These are phyloP conservation scores for Chironomus tentans DNA, from an alignment of 2,888 invertebrate genomes.

Conservation along the genomic window DNA sequence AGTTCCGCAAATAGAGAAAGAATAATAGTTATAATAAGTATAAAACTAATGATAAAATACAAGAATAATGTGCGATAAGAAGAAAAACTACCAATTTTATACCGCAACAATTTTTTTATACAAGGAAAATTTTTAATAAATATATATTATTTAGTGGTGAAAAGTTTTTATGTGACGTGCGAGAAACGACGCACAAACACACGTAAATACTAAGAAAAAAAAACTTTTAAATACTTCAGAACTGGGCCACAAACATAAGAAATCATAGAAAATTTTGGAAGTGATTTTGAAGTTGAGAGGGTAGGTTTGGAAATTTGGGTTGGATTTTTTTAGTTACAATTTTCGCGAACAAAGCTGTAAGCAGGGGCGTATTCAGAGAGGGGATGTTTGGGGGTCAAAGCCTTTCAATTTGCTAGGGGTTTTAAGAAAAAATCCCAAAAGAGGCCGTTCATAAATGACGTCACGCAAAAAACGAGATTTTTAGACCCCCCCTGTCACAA, in stretches of 20 bases:
- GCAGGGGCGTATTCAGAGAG: no score
- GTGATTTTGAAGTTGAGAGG: no score
- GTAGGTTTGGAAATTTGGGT: no score
- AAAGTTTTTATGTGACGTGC: neutral
- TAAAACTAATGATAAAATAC: no score
- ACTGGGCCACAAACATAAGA: neutral
- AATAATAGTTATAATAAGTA: neutral
- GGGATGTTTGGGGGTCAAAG: no score
- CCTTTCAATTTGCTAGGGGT: no score
- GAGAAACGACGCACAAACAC: neutral
- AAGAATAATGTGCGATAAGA: neutral
- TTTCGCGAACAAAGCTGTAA: no score
- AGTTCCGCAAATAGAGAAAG: neutral
- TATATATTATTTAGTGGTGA: neutral
- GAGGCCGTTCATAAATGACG: no score
- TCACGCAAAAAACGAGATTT: no score
- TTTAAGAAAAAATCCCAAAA: no score
- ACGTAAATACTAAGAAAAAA: neutral
- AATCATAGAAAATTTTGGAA: neutral
- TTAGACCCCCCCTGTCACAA: no score
- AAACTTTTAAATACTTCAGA: neutral
- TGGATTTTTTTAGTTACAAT: no score
- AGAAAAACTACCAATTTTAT: slow-evolving; percentile 2
- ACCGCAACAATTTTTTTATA: neutral
- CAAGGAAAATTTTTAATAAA: neutral